A percentile compares a stretch with the other conserved stretches of the same genome.
Conservation (phyloP, 2,797 vertebrate species). For the Lophotriccus pileatus region DNA sequence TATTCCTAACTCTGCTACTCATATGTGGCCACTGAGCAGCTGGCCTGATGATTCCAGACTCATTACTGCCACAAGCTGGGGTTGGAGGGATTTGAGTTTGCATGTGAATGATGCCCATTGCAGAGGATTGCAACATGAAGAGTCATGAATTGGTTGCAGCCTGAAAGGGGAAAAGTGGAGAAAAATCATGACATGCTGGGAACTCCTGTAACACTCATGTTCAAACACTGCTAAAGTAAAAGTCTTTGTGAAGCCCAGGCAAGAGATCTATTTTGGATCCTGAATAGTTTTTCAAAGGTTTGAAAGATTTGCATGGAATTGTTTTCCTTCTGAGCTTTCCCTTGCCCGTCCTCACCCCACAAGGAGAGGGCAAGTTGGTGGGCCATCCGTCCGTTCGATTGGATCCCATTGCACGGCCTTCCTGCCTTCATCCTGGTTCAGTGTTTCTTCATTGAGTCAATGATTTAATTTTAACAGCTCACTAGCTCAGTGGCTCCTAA, state of each 20-base stretch:
- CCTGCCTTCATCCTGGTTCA: background rate
- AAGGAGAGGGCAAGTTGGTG: background rate
- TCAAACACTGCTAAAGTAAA: background rate
- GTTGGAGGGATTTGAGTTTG: background rate
- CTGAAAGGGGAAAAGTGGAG: background rate
- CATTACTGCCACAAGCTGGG: background rate
- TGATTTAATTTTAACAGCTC: background rate
- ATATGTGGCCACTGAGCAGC: background rate
- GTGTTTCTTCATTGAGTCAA: background rate
- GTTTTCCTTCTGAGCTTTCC: background rate
- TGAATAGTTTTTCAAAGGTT: background rate
- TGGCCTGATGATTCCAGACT: background rate
- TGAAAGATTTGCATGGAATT: background rate
- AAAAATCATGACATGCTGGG: background rate
- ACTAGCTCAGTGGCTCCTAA: background rate
- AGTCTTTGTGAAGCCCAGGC: background rate
- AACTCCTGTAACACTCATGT: background rate
- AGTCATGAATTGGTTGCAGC: background rate
- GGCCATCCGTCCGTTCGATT: accelerated
- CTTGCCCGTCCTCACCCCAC: background rate
- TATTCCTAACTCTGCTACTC: background rate
- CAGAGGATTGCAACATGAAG: background rate
- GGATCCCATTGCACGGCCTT: background rate
- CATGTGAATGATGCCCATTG: accelerated
- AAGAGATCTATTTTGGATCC: background rate